A percentile compares a stretch with the other conserved stretches of the same genome.
These are phyloP conservation scores for Poeciliopsis presidionis DNA, from an alignment of 2,797 vertebrate species.

Conservation along the genomic window DNA sequence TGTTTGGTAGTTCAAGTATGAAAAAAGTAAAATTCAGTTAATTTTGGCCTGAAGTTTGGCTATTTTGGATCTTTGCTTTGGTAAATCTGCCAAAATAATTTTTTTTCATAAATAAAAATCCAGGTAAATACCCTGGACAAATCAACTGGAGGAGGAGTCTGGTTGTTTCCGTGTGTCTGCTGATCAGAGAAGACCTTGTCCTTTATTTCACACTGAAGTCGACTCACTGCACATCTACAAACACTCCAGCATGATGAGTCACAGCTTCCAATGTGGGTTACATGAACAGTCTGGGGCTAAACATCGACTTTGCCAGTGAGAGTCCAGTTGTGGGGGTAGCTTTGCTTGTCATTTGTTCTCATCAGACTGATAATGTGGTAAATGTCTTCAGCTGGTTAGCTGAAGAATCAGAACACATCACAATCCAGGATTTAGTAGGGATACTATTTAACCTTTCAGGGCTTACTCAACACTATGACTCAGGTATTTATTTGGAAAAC, in stretches of 20 bases:
- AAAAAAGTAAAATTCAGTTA: neutral
- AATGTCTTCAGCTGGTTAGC: neutral
- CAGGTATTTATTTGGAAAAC: neutral
- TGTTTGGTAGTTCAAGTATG: neutral
- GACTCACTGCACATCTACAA: conserved; percentile 12
- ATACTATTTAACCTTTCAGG: neutral
- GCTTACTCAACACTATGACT: neutral
- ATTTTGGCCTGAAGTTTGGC: neutral
- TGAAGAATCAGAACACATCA: neutral
- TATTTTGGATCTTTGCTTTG: neutral
- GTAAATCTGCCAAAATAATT: neutral
- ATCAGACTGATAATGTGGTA: neutral
- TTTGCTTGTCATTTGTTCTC: neutral
- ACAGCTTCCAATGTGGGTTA: conserved; percentile 55
- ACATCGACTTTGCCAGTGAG: neutral
- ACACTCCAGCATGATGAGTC: conserved; percentile 55
- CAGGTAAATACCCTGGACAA: neutral
- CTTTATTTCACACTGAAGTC: conserved; percentile 19
- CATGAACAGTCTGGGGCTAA: conserved; percentile 6
- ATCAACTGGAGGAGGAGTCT: neutral
- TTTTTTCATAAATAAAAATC: neutral
- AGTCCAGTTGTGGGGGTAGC: neutral
- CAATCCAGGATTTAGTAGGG: neutral
- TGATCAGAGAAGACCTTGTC: conserved; percentile 36
- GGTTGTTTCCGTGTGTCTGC: neutral